Conservation (phyloP, 2,797 vertebrate genomes). For the Molossus alvarezi region DNA sequence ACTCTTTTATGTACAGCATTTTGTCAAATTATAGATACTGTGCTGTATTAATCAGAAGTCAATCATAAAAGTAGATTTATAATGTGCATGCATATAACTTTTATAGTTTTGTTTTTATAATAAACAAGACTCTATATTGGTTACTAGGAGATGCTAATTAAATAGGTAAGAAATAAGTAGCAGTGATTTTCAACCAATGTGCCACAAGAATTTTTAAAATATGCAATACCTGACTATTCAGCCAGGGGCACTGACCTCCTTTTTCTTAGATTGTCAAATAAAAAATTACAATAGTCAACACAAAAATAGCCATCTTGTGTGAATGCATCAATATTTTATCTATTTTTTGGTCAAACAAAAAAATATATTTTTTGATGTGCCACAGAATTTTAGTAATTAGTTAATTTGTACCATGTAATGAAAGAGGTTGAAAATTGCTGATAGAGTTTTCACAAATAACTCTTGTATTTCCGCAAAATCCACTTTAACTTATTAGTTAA, state of each 20-base stretch:
- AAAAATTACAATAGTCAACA: neutral
- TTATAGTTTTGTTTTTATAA: slow-evolving; percentile 4
- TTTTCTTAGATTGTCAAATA: neutral
- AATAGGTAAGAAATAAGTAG: neutral
- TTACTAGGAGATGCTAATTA: slow-evolving; percentile 10
- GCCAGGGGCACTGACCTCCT: neutral
- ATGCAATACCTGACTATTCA: neutral
- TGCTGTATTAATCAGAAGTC: slow-evolving; percentile 2
- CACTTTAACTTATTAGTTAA: neutral
- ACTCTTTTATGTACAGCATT: neutral
- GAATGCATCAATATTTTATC: neutral
- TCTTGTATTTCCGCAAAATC: slow-evolving; percentile 1
- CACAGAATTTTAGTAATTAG: neutral
- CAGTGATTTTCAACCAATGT: neutral
- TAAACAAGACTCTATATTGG: neutral
- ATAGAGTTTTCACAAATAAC: neutral
- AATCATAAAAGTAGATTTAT: neutral
- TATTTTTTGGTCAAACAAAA: neutral
- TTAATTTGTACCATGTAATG: neutral
- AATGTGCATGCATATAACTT: neutral
- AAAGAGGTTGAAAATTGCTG: neutral
- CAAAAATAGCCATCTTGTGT: neutral
- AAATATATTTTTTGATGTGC: neutral
- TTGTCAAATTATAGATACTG: neutral
- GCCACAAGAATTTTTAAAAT: neutral